Percentiles rank a stretch among this genome's conserved stretches.
Evolutionary conservation across 2,797 vertebrate genomes (phyloP).

Genomic region (Scomberomorus guttatus): DNA sequence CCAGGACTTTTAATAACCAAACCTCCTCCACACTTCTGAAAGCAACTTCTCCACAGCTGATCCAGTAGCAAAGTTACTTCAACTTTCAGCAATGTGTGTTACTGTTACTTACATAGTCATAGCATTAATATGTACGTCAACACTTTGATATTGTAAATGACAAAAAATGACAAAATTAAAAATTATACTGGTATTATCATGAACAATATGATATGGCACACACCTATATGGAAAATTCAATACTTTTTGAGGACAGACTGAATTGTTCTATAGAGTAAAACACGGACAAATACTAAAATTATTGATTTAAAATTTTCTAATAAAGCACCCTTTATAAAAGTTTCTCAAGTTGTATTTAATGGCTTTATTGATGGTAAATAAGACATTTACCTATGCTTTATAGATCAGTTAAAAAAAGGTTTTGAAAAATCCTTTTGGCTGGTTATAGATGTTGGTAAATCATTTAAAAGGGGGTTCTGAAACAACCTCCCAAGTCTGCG

Average conservation of each 20-base stretch:
- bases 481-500: neutral
- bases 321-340: too few species aligned
- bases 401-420: too few species aligned
- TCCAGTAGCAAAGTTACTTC: neutral
- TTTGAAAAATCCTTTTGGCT: too few species aligned
- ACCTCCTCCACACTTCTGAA: neutral
- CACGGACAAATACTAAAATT: neutral
- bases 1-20: neutral
- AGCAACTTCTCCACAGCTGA: neutral
- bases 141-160: neutral
- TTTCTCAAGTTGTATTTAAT: too few species aligned
- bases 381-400: too few species aligned
- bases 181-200: neutral
- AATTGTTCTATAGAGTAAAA: neutral
- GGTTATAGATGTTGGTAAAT: neutral
- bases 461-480: neutral
- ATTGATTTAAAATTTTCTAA: too few species aligned
- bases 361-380: too few species aligned
- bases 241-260: neutral
- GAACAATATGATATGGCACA: too few species aligned
- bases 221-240: neutral
- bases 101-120: neutral
- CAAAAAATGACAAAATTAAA: constrained; percentile 3
- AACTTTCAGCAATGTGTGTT: neutral
- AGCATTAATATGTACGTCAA: neutral